phyloP scores from a whole-genome alignment of 1,140 invertebrate genomes.

The Phocides pigmalion region DNA sequence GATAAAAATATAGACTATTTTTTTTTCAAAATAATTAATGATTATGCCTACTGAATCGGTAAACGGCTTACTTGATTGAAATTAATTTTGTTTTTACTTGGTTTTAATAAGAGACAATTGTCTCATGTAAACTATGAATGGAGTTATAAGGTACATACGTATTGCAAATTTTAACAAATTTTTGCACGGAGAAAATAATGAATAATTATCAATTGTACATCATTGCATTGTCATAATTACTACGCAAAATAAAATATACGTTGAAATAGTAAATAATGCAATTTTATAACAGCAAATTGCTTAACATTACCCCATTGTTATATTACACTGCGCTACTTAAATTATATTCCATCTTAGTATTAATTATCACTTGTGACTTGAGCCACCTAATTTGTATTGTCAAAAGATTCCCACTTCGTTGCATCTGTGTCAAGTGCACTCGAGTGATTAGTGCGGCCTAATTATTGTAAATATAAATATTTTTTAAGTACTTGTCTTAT shows the following conservation, averaged over 20 bases:
- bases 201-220: no score
- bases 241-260: background rate
- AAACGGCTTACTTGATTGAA: no score
- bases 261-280: conserved; percentile 18
- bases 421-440: conserved; percentile 70
- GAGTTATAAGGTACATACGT: no score
- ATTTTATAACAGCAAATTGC: conserved; percentile 37
- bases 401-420: conserved; percentile 63
- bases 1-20: no score
- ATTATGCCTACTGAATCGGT: no score
- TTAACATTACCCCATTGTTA: conserved; percentile 43
- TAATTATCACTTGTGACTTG: conserved; percentile 25
- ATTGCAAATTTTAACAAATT: no score
- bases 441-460: conserved; percentile 48
- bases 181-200: no score
- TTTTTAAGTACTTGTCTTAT: conserved; percentile 2
- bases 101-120: no score
- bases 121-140: no score
- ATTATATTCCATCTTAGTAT: conserved; percentile 36
- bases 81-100: no score
- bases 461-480: conserved; percentile 30
- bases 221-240: background rate
- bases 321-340: conserved; percentile 36
- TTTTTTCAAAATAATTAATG: no score
- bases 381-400: conserved; percentile 56